Percentiles rank a stretch among this genome's conserved stretches.
These are phyloP conservation scores for Lophotis ruficrista DNA, from an alignment of 2,113 vertebrate species.

Conservation along the genomic window DNA sequence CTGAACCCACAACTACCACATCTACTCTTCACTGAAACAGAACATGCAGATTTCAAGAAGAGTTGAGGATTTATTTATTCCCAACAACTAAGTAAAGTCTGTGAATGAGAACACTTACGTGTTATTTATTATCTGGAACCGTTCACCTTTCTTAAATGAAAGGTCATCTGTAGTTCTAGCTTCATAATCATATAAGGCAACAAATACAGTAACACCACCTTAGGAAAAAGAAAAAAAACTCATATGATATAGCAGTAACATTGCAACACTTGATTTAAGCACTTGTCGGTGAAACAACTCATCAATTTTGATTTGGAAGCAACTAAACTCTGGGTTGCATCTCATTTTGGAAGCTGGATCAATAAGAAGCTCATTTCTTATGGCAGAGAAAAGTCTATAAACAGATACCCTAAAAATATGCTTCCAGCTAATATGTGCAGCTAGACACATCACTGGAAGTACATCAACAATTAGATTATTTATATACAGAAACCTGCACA, in stretches of 20 bases:
- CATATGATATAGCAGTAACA: not conserved
- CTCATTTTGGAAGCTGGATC: not conserved
- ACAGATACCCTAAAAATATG: not conserved
- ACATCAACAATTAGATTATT: not conserved
- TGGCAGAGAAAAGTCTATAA: not conserved
- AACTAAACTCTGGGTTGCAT: not conserved
- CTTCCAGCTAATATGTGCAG: not conserved
- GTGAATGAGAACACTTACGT: slow-evolving; percentile 82
- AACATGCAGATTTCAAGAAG: not conserved
- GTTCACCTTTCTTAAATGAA: slow-evolving; percentile 97
- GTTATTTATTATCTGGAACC: slow-evolving; percentile 99
- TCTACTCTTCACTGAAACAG: not conserved
- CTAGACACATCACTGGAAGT: not conserved
- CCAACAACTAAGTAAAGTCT: not conserved
- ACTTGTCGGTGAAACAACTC: not conserved
- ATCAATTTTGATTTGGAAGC: not conserved
- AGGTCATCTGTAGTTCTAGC: slow-evolving; percentile 97
- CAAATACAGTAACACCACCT: slow-evolving; percentile 98
- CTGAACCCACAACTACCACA: not conserved
- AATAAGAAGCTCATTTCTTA: not conserved
- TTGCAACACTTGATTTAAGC: not conserved
- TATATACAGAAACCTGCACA: not conserved
- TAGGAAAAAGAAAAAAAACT: not conserved
- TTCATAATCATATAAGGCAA: slow-evolving; percentile 99
- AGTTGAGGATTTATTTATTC: not conserved